A percentile compares a stretch with the other conserved stretches of the same genome.
phyloP scores from a whole-genome alignment of 2,113 vertebrate species.

The Varanus komodoensis region DNA sequence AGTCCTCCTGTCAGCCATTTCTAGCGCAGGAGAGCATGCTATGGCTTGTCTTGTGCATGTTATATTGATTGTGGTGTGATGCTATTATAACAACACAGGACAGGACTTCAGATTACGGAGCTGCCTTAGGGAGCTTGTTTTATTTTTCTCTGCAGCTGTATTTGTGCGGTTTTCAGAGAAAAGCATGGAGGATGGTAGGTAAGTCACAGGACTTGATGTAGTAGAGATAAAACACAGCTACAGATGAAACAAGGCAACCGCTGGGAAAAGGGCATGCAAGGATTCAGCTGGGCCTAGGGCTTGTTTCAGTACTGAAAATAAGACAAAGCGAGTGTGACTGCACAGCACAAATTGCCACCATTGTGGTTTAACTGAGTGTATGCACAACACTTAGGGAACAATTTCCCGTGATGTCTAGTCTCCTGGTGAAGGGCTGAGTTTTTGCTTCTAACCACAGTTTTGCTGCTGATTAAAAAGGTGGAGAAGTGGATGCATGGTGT shows the following conservation, averaged over 20 bases:
- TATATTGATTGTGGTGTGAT: not conserved
- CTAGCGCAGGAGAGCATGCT: not conserved
- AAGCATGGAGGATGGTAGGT: not conserved
- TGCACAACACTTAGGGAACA: not conserved
- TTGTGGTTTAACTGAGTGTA: not conserved
- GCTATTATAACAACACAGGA: not conserved
- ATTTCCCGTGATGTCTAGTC: not conserved
- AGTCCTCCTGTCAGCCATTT: slow-evolving; percentile 1
- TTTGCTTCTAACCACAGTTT: not conserved
- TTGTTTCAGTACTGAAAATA: not conserved
- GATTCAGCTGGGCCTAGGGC: not conserved
- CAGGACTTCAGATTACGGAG: not conserved
- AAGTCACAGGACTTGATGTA: not conserved
- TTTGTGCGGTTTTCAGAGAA: not conserved
- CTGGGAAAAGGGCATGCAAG: not conserved
- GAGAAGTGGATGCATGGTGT: not conserved
- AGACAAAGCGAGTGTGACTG: not conserved
- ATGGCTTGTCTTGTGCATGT: not conserved
- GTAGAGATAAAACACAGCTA: not conserved
- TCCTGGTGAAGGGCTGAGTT: not conserved
- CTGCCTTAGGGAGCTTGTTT: not conserved
- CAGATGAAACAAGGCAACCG: not conserved
- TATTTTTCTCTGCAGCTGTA: not conserved
- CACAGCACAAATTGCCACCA: not conserved
- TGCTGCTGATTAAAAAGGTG: not conserved